Evolutionary conservation across 2,888 invertebrate genomes (phyloP).

Genomic region (Octonoba sinensis): DNA sequence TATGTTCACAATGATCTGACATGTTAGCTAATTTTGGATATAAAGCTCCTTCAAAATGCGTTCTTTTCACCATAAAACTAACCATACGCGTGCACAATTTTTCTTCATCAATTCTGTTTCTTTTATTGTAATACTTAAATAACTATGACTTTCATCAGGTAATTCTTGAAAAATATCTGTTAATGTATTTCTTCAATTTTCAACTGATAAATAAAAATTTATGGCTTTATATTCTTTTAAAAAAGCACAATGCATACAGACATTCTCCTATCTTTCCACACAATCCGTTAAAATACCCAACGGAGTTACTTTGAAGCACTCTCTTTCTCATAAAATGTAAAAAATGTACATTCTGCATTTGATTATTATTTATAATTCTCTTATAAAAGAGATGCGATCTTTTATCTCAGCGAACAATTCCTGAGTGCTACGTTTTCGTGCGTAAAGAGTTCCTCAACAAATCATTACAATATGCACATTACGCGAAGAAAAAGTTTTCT

Average conservation of each 20-base stretch:
- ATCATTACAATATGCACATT: constrained; percentile 21
- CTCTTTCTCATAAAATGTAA: constrained; percentile 4
- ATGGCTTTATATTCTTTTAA: too few species aligned
- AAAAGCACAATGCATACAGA: too few species aligned
- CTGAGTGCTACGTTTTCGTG: background rate
- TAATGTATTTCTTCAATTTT: too few species aligned
- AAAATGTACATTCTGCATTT: background rate
- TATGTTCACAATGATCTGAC: constrained; percentile 1
- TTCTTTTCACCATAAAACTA: too few species aligned
- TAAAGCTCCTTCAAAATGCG: too few species aligned
- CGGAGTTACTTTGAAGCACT: constrained; percentile 1
- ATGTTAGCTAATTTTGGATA: background rate
- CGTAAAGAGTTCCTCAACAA: background rate
- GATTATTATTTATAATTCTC: constrained; percentile 23
- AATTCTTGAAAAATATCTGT: too few species aligned
- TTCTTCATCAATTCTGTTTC: too few species aligned
- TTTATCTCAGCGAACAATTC: constrained; percentile 7
- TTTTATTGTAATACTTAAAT: too few species aligned
- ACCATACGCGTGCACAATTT: too few species aligned
- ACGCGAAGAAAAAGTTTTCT: constrained; percentile 1
- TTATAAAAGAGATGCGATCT: constrained; percentile 1
- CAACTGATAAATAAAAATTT: too few species aligned
- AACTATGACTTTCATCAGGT: too few species aligned
- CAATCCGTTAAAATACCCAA: constrained; percentile 18
- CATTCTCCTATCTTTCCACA: too few species aligned